Evolutionary conservation across 2,113 vertebrate genomes (phyloP).

Genomic region (Zosterops hypoxanthus): DNA sequence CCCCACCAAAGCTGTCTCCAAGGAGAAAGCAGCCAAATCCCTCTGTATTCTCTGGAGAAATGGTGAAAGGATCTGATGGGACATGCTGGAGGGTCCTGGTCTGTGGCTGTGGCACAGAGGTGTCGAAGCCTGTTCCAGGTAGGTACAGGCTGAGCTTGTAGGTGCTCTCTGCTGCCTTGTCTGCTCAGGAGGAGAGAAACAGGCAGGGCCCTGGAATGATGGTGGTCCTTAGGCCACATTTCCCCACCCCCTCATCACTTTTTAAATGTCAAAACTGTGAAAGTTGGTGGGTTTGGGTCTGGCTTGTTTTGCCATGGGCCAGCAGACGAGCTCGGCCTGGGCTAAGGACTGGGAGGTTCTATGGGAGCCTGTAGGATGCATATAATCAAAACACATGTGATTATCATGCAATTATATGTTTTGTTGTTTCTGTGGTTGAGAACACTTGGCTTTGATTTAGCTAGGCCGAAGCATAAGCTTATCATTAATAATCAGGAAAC

Average conservation of each 20-base stretch:
- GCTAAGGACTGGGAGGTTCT: background rate
- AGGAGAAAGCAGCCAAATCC: background rate
- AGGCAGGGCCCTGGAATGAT: background rate
- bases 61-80: background rate
- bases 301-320: background rate
- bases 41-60: background rate
- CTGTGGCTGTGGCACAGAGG: background rate
- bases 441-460: conserved; percentile 8
- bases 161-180: background rate
- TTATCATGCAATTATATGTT: background rate
- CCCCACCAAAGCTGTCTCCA: background rate
- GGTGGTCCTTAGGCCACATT: background rate
- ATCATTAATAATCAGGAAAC: conserved; percentile 28
- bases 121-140: background rate
- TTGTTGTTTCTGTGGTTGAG: background rate
- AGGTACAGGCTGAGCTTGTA: background rate
- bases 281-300: background rate
- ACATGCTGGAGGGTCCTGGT: background rate
- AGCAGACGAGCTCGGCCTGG: background rate
- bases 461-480: background rate
- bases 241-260: background rate
- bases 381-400: background rate
- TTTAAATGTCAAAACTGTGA: background rate
- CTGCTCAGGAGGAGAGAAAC: background rate
- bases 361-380: background rate